phyloP scores from a whole-genome alignment of 2,797 vertebrate genomes.

The Amphiprion clarkii region DNA sequence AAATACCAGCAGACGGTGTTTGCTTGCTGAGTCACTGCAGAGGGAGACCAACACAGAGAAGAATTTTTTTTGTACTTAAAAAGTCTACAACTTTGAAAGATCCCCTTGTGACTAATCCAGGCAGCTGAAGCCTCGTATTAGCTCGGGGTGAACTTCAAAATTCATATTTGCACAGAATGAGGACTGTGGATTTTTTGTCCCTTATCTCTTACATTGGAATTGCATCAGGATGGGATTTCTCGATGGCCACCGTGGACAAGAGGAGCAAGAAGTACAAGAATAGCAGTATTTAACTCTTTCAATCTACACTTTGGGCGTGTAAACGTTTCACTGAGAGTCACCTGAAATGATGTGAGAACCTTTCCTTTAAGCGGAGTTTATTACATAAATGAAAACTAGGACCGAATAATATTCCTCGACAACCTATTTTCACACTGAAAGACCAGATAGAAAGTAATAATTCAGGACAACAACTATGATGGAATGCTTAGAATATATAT shows the following conservation, averaged over 20 bases:
- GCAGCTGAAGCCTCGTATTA: slow-evolving; percentile 14
- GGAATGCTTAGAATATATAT: too few species aligned
- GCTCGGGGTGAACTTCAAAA: slow-evolving; percentile 20
- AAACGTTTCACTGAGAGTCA: not conserved
- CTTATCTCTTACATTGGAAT: slow-evolving; percentile 33
- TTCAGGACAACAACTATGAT: too few species aligned
- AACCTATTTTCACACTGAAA: too few species aligned
- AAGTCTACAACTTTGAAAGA: slow-evolving; percentile 22
- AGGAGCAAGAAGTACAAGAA: not conserved
- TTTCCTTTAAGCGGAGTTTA: not conserved
- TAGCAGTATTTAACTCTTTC: slow-evolving; percentile 2
- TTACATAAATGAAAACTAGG: not conserved
- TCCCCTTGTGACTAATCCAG: slow-evolving; percentile 27
- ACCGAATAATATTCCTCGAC: too few species aligned
- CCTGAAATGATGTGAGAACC: not conserved
- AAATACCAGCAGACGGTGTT: not conserved
- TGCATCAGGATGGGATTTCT: slow-evolving; percentile 33
- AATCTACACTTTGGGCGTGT: not conserved
- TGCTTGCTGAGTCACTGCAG: not conserved
- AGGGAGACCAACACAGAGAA: not conserved
- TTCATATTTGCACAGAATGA: slow-evolving; percentile 34
- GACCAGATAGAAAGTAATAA: too few species aligned
- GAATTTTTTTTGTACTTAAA: not conserved
- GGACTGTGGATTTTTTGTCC: slow-evolving; percentile 27
- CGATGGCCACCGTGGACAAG: not conserved